Evolutionary conservation across 1,140 invertebrate species (phyloP).

Genomic region (Brachionus manjavacas): DNA sequence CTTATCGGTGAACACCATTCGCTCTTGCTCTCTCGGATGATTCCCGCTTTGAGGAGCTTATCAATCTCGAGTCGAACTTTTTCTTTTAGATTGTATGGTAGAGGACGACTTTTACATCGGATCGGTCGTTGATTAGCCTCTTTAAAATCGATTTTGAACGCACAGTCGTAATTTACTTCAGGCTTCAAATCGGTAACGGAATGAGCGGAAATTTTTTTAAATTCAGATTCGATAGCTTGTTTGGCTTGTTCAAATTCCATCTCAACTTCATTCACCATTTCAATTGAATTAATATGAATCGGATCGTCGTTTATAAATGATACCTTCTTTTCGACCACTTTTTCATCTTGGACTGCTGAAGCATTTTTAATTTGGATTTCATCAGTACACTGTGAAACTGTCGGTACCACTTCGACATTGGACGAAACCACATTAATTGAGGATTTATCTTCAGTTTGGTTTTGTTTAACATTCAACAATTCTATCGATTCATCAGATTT

Average conservation of each 20-base stretch:
- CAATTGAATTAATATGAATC: neutral
- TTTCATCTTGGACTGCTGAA: neutral
- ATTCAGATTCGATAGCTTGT: neutral
- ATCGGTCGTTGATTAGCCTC: neutral
- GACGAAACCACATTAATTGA: too few species aligned
- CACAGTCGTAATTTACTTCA: neutral
- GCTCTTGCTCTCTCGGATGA: slow-evolving; percentile 42
- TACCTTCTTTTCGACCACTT: neutral
- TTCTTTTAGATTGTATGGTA: neutral
- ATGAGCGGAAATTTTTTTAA: neutral
- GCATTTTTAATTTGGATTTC: too few species aligned
- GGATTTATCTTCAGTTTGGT: too few species aligned
- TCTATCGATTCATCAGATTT: too few species aligned
- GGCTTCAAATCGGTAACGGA: neutral
- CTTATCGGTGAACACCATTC: slow-evolving; percentile 47
- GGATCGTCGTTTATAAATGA: neutral
- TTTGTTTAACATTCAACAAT: too few species aligned
- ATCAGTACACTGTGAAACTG: too few species aligned
- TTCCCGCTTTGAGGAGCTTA: neutral
- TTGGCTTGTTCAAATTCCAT: neutral
- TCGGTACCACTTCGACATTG: too few species aligned
- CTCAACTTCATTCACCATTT: neutral
- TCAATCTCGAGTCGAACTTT: neutral
- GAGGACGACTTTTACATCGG: neutral
- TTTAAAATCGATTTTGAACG: neutral